A percentile compares a stretch with the other conserved stretches of the same genome.
Conservation (phyloP, 35 echinoderm and acorn worm genomes). For the Heliocidaris tuberculata region DNA sequence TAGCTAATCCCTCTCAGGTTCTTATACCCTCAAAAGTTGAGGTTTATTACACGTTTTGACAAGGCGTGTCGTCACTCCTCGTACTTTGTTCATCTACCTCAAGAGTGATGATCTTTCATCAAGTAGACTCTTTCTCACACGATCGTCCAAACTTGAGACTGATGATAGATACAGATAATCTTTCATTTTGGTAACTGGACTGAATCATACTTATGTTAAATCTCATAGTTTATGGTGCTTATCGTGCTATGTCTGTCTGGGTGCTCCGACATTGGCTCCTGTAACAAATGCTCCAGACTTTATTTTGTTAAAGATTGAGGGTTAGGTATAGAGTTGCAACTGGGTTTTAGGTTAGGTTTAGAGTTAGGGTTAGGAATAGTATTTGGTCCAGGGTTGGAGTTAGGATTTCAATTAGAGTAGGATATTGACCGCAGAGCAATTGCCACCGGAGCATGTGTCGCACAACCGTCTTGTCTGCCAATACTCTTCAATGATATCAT, state of each 20-base stretch:
- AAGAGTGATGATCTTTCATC: not conserved
- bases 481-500: not conserved
- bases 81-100: not conserved
- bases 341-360: no score
- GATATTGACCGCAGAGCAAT: no score
- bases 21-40: not conserved
- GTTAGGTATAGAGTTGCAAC: no score
- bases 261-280: no score
- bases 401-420: no score
- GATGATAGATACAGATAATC: not conserved
- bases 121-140: not conserved
- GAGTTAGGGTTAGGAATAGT: no score
- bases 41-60: not conserved
- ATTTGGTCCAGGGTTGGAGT: no score
- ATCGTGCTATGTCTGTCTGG: not conserved
- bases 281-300: no score
- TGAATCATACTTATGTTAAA: not conserved
- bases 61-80: not conserved
- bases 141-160: not conserved
- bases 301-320: no score
- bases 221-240: not conserved
- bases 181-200: not conserved
- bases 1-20: not conserved
- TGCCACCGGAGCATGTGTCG: no score
- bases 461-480: not conserved